Conservation (phyloP, 2,113 vertebrate genomes). For the Pteronura brasiliensis region DNA sequence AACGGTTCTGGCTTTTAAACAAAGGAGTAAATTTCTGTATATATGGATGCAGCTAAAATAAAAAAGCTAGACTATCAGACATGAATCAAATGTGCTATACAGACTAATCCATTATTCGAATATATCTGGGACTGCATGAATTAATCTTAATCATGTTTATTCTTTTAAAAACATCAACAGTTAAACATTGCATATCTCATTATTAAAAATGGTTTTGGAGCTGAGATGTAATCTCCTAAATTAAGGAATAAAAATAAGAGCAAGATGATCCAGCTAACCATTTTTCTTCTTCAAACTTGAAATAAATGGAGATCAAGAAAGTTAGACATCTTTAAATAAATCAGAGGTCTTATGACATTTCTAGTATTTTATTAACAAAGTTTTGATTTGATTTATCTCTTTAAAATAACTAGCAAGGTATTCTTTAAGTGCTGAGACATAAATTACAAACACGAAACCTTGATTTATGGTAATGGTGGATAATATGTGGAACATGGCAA, state of each 20-base stretch:
- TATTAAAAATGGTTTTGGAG: constrained; percentile 68
- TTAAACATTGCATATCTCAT: constrained; percentile 62
- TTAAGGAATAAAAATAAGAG: constrained; percentile 72
- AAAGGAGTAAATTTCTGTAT: background rate
- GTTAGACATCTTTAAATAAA: constrained; percentile 70
- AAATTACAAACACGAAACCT: constrained; percentile 63
- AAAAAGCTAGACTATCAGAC: constrained; percentile 58
- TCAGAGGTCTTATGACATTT: constrained; percentile 65
- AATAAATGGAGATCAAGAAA: constrained; percentile 68
- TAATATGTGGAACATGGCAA: background rate
- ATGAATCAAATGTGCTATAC: constrained; percentile 38
- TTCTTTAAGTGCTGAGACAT: constrained; percentile 59
- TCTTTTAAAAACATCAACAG: constrained; percentile 58
- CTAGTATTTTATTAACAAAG: constrained; percentile 73
- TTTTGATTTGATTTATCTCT: constrained; percentile 77
- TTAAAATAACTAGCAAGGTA: constrained; percentile 68
- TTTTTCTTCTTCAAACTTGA: constrained; percentile 61
- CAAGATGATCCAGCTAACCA: background rate
- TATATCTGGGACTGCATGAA: constrained; percentile 29
- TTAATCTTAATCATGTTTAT: constrained; percentile 65
- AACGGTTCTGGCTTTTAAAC: constrained; percentile 25
- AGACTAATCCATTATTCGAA: constrained; percentile 60
- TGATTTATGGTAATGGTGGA: constrained; percentile 62
- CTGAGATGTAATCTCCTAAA: constrained; percentile 64
- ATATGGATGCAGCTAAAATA: constrained; percentile 24